Conservation (phyloP, 1,140 invertebrate species). For the Ips typographus region DNA sequence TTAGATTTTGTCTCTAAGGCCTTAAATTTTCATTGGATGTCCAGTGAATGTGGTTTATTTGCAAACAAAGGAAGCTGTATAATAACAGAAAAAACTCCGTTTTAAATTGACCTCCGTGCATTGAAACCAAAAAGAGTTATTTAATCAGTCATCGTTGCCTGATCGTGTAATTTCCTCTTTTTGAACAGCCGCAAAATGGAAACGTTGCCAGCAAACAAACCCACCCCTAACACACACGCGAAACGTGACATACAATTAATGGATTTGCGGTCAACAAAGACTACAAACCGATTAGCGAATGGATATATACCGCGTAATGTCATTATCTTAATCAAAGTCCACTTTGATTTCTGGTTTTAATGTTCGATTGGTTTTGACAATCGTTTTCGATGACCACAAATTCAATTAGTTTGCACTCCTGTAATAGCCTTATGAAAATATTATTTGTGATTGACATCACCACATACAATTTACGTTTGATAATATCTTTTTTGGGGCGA, state of each 20-base stretch:
- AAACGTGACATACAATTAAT: constrained; percentile 26
- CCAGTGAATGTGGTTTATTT: too few species aligned
- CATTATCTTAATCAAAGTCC: constrained; percentile 44
- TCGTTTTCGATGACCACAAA: not conserved
- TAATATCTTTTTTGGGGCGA: too few species aligned
- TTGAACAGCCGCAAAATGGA: constrained; percentile 2
- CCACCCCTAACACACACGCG: constrained; percentile 5
- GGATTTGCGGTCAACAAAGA: constrained; percentile 26
- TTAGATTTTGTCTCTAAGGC: too few species aligned
- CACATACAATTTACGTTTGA: too few species aligned
- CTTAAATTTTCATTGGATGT: too few species aligned
- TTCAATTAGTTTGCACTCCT: not conserved
- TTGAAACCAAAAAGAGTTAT: too few species aligned
- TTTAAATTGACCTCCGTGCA: too few species aligned
- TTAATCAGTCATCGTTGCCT: too few species aligned
- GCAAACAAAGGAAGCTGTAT: too few species aligned
- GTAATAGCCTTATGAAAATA: too few species aligned
- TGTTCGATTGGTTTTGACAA: constrained; percentile 30
- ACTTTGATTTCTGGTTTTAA: constrained; percentile 47
- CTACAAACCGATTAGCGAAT: constrained; percentile 43
- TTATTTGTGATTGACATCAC: too few species aligned
- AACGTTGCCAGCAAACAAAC: constrained; percentile 13
- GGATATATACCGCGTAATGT: constrained; percentile 40
- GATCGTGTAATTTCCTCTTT: not conserved
- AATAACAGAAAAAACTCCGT: too few species aligned